Evolutionary conservation across 2,888 invertebrate genomes (phyloP).

Genomic region (Rosalia funebris): DNA sequence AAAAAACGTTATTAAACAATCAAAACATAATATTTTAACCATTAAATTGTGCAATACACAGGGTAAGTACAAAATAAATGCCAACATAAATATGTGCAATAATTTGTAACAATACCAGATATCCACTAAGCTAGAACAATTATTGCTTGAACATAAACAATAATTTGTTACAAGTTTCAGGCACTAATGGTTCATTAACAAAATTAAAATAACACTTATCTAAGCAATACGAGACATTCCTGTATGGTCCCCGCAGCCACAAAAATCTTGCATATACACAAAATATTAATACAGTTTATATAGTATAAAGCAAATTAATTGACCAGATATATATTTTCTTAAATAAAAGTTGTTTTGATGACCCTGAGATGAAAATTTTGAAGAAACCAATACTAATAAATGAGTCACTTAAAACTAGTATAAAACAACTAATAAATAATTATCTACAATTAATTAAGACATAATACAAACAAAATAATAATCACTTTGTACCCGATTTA

Average conservation of each 20-base stretch:
- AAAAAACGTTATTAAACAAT: too few relatives aligned
- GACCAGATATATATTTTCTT: slow-evolving; percentile 1
- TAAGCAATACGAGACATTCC: slow-evolving; percentile 31
- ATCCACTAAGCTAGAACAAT: slow-evolving; percentile 43
- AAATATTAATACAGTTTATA: slow-evolving; percentile 26
- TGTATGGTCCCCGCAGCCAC: slow-evolving; percentile 39
- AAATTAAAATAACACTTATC: slow-evolving; percentile 32
- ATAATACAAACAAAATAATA: slow-evolving; percentile 19
- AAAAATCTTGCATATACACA: slow-evolving; percentile 27
- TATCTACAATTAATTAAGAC: slow-evolving; percentile 23
- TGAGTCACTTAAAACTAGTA: slow-evolving; percentile 17
- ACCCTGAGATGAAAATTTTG: slow-evolving; percentile 15
- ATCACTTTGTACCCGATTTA: slow-evolving; percentile 29
- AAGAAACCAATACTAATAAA: slow-evolving; percentile 1
- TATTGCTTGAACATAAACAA: slow-evolving; percentile 36
- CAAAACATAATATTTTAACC: too few relatives aligned
- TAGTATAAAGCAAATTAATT: slow-evolving; percentile 31
- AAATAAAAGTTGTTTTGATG: slow-evolving; percentile 17
- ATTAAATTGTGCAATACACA: slow-evolving; percentile 4
- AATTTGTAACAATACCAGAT: slow-evolving; percentile 37
- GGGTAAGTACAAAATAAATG: slow-evolving; percentile 20
- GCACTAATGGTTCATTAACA: slow-evolving; percentile 48
- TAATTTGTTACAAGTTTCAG: slow-evolving; percentile 36
- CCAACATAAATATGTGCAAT: slow-evolving; percentile 38
- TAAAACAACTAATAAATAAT: slow-evolving; percentile 27